Evolutionary conservation across 2,888 invertebrate species (phyloP).

Genomic region (Pemphredon lugubris): DNA sequence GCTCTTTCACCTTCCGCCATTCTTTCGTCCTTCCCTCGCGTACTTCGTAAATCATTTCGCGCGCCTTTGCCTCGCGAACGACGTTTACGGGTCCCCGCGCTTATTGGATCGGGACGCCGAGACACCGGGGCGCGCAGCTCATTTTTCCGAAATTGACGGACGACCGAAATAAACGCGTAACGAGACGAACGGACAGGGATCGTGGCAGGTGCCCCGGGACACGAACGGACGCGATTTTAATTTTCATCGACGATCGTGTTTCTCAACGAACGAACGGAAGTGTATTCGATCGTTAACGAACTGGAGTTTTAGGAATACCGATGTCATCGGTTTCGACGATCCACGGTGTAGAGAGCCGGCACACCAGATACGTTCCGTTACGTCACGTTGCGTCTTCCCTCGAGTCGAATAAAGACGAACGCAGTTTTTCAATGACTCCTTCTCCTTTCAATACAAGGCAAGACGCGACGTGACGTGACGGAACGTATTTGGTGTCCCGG

Average conservation of each 20-base stretch:
- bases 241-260: background rate
- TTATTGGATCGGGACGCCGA: constrained; percentile 61
- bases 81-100: constrained; percentile 59
- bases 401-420: no score
- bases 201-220: no score
- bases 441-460: no score
- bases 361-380: no score
- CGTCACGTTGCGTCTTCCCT: no score
- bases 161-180: constrained; percentile 41
- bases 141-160: constrained; percentile 48
- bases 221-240: background rate
- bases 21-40: constrained; percentile 59
- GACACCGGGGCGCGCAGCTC: constrained; percentile 13
- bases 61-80: constrained; percentile 61
- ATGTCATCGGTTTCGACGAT: no score
- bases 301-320: no score
- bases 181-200: constrained; percentile 24
- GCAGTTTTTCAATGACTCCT: no score
- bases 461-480: no score
- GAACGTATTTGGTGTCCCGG: no score
- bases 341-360: no score
- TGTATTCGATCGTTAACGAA: no score
- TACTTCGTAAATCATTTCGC: constrained; percentile 74
- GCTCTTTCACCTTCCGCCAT: constrained; percentile 38
- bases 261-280: constrained; percentile 1